Evolutionary conservation across 35 echinoderm and acorn worm species (phyloP).

Genomic region (Heliocidaris erythrogramma): DNA sequence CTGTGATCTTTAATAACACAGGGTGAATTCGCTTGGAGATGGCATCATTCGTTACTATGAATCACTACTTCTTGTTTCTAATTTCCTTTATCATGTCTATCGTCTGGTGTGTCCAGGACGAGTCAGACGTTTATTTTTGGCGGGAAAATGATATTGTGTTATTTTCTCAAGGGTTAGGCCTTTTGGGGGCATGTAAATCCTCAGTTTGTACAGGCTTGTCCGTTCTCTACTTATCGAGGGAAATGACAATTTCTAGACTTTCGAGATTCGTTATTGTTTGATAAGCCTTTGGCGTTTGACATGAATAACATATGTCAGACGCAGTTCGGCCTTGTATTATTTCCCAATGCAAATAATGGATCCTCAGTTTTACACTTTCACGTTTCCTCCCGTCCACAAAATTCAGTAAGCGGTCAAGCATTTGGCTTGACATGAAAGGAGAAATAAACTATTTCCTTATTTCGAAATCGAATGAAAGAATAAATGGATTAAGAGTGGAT

Average conservation of each 20-base stretch:
- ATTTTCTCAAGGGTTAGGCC: neutral
- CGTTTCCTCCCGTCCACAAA: too few relatives aligned
- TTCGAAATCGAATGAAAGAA: too few relatives aligned
- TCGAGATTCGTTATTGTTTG: neutral
- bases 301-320: neutral
- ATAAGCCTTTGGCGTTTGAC: neutral
- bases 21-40: neutral
- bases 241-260: conserved; percentile 4
- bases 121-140: conserved; percentile 11
- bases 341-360: too few relatives aligned
- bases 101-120: neutral
- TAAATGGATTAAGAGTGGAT: too few relatives aligned
- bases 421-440: too few relatives aligned
- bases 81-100: conserved; percentile 11
- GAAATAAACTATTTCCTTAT: too few relatives aligned
- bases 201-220: neutral
- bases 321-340: neutral
- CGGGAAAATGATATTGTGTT: neutral
- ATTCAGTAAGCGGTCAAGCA: too few relatives aligned
- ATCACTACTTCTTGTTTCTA: neutral
- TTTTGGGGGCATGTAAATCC: neutral
- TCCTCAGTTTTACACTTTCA: too few relatives aligned
- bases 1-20: neutral
- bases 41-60: neutral
- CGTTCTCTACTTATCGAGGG: neutral